Evolutionary conservation across 1,140 invertebrate genomes (phyloP).

Genomic region (Batillaria attramentaria): DNA sequence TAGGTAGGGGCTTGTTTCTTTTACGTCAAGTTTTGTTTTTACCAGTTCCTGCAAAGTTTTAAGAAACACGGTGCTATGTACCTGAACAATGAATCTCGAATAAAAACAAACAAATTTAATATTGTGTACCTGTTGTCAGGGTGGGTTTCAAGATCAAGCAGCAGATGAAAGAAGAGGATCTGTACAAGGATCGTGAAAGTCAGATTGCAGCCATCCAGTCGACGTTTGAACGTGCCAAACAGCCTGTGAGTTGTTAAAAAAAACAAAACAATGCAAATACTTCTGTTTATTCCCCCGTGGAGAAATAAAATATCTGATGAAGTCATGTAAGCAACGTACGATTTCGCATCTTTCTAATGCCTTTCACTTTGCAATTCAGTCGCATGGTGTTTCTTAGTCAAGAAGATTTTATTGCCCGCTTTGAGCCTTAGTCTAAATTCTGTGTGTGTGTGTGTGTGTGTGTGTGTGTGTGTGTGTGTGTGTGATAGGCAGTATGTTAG

Average conservation of each 20-base stretch:
- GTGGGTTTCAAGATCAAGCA: slow-evolving; percentile 99
- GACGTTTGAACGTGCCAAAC: slow-evolving; percentile 95
- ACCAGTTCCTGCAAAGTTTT: not conserved
- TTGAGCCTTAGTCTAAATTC: not conserved
- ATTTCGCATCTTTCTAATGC: slow-evolving; percentile 6
- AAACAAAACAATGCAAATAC: too few species aligned
- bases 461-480: too few species aligned
- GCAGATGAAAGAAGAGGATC: slow-evolving; percentile 92
- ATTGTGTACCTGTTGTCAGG: slow-evolving; percentile 78
- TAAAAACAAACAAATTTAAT: too few species aligned
- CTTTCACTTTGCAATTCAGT: too few species aligned
- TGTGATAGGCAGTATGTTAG: too few species aligned
- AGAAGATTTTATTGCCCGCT: not conserved
- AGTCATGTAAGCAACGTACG: too few species aligned
- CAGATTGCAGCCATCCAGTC: slow-evolving; percentile 98
- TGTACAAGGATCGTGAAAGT: slow-evolving; percentile 97
- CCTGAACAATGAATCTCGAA: too few species aligned
- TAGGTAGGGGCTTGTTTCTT: too few species aligned
- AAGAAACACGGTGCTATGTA: too few species aligned
- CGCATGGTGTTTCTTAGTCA: not conserved
- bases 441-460: too few species aligned
- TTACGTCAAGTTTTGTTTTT: not conserved
- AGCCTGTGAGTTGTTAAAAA: slow-evolving; percentile 63
- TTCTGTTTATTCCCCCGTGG: too few species aligned
- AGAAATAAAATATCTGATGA: too few species aligned